Conservation (phyloP, 2,113 vertebrate genomes). For the Zapornia atra region DNA sequence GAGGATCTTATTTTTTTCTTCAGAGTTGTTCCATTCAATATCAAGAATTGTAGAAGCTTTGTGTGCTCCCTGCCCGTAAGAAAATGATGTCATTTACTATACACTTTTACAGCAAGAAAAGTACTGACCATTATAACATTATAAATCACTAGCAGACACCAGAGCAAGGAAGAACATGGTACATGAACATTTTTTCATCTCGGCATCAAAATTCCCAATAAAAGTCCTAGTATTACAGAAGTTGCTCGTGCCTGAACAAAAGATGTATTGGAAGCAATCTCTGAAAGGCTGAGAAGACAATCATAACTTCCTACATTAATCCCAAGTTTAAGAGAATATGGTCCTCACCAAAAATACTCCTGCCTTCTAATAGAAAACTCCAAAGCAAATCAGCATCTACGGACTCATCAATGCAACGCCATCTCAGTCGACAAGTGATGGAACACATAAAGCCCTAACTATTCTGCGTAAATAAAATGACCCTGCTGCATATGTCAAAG, state of each 20-base stretch:
- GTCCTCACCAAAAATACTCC: background rate
- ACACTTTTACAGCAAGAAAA: background rate
- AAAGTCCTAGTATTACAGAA: background rate
- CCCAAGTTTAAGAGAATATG: background rate
- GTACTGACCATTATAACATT: background rate
- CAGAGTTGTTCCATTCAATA: slow-evolving; percentile 37
- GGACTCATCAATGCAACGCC: background rate
- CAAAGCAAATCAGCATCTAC: slow-evolving; percentile 17
- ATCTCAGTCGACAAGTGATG: background rate
- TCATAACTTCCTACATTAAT: background rate
- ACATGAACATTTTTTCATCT: background rate
- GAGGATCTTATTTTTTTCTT: slow-evolving; percentile 22
- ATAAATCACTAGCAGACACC: background rate
- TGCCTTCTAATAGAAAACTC: background rate
- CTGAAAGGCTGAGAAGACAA: slow-evolving; percentile 2
- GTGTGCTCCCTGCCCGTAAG: background rate
- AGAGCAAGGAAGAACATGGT: background rate
- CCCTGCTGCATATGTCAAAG: background rate
- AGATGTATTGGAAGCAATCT: background rate
- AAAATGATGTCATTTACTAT: slow-evolving; percentile 24
- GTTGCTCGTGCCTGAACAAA: background rate
- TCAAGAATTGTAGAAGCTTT: background rate
- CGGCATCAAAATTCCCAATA: background rate
- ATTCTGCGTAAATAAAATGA: background rate
- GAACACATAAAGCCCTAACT: background rate